These are phyloP conservation scores for Urocynchramus pylzowi DNA, from an alignment of 2,113 vertebrate species.

Conservation along the genomic window DNA sequence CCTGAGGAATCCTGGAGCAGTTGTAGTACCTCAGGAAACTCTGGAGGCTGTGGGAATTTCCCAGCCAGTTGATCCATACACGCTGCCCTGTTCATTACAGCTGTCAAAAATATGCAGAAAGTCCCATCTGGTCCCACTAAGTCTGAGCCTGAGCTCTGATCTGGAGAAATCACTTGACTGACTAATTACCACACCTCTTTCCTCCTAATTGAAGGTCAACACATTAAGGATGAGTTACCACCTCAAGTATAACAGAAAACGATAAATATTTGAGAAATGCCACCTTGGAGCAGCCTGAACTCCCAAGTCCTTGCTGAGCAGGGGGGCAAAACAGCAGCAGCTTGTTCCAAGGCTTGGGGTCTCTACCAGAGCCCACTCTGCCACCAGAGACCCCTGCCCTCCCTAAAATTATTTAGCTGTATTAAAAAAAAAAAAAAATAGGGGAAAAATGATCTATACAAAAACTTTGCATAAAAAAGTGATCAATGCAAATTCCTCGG, in stretches of 20 bases:
- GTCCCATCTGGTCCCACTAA: constrained; percentile 60
- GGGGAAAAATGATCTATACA: constrained; percentile 71
- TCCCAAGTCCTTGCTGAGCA: accelerated
- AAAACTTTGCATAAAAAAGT: constrained; percentile 83
- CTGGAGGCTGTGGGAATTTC: constrained; percentile 26
- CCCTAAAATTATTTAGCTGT: constrained; percentile 51
- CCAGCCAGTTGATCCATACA: constrained; percentile 51
- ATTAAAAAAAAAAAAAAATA: constrained; percentile 63
- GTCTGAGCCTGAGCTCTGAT: not conserved
- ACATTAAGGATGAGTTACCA: constrained; percentile 32
- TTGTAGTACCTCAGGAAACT: not conserved
- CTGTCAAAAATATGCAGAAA: constrained; percentile 66
- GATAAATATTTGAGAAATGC: constrained; percentile 51
- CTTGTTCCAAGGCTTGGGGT: not conserved
- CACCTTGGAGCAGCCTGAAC: not conserved
- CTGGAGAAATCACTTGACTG: constrained; percentile 1
- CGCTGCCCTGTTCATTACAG: constrained; percentile 53
- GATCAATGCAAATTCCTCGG: constrained; percentile 82
- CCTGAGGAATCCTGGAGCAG: not conserved
- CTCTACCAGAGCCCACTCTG: not conserved
- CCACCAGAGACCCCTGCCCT: not conserved
- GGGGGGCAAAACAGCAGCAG: not conserved
- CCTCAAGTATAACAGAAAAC: constrained; percentile 8
- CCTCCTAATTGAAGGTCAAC: constrained; percentile 1
- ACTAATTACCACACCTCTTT: constrained; percentile 55